phyloP scores from a whole-genome alignment of 37 sponge, comb jelly and placozoan genomes.

The Geodia barretti region DNA sequence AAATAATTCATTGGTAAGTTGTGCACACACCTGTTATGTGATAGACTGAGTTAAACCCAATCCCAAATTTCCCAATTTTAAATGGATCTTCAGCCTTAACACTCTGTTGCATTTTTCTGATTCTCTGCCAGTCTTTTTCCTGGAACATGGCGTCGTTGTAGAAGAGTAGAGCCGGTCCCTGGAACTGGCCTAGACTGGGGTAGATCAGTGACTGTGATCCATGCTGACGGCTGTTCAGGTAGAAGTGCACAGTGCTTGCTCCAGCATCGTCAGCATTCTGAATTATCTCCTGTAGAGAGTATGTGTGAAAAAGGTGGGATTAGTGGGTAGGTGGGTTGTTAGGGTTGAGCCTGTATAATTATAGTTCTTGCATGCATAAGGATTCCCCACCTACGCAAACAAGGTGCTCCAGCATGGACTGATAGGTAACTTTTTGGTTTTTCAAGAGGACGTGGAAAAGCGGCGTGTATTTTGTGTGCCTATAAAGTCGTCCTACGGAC shows the following conservation, averaged over 20 bases:
- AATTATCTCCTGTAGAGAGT: constrained; percentile 57
- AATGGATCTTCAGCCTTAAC: constrained; percentile 61
- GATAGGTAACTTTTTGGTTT: too few relatives aligned
- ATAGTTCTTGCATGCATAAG: too few relatives aligned
- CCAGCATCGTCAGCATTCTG: constrained; percentile 92
- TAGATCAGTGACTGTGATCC: constrained; percentile 28
- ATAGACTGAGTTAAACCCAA: constrained; percentile 85
- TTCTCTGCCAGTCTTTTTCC: constrained; percentile 77
- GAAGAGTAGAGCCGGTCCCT: constrained; percentile 79
- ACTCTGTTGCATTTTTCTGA: constrained; percentile 66
- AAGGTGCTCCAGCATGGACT: too few relatives aligned
- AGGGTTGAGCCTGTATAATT: too few relatives aligned
- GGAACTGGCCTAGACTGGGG: constrained; percentile 40
- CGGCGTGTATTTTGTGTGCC: too few relatives aligned
- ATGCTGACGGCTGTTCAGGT: constrained; percentile 65
- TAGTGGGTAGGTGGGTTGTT: too few relatives aligned
- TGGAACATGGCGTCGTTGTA: constrained; percentile 73
- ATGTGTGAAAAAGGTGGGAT: too few relatives aligned
- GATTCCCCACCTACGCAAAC: too few relatives aligned
- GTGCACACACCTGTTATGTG: constrained; percentile 77
- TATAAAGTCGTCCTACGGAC: too few relatives aligned
- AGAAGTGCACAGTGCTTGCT: constrained; percentile 63
- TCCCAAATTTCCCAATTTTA: constrained; percentile 85
- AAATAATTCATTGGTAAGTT: too few relatives aligned
- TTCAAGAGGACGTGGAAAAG: too few relatives aligned